Evolutionary conservation across 2,797 vertebrate species (phyloP), one percentile per base, ranked within the genome.

Genomic region (Morus bassanus): DNA sequence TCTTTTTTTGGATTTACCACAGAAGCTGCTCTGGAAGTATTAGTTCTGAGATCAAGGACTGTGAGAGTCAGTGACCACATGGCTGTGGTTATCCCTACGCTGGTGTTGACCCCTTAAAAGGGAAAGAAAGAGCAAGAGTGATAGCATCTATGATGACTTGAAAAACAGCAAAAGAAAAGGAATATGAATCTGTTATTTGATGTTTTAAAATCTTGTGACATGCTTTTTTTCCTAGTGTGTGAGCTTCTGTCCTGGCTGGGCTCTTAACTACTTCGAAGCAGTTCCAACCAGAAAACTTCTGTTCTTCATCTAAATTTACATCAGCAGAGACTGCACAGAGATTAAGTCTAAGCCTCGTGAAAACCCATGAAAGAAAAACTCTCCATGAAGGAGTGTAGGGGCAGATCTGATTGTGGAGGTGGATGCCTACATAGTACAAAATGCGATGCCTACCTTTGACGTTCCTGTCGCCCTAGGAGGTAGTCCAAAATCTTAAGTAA

Each of bases 281-380:
- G 46, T 92, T 96, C 30, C 67, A 93, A 61, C 31, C 35, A 72
- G 72, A 75, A 94, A 75, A 24, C 33, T 89, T 91, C 81, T 93
- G 72, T 45, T 91, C 46, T 76, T 89, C 3, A 0, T 92, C 77
- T 88, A 11, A 83, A 83, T 83, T 91, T 92, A 60, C 91, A 83
- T 89, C 72, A 85, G 53, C 41, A 64, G 75, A 77, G 48, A 16
- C 25, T 57, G 43, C 41, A 57, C 11, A 79, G 56, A 89, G 51
- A 61, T 77, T 77, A 67, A 53, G 35, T 53, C 43, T 84, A 60
- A 77, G 22, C 39, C 76, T 75, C 18, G 33, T 68, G 72, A 77
- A 93, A 91, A 56, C 14, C 17, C 9, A 5, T 61, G 25, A 54
- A 93, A 72, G 30, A 80, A 65, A 85, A 88, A 15, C 54, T 50